Conservation (phyloP, 1,140 invertebrate species). For the Musca domestica region DNA sequence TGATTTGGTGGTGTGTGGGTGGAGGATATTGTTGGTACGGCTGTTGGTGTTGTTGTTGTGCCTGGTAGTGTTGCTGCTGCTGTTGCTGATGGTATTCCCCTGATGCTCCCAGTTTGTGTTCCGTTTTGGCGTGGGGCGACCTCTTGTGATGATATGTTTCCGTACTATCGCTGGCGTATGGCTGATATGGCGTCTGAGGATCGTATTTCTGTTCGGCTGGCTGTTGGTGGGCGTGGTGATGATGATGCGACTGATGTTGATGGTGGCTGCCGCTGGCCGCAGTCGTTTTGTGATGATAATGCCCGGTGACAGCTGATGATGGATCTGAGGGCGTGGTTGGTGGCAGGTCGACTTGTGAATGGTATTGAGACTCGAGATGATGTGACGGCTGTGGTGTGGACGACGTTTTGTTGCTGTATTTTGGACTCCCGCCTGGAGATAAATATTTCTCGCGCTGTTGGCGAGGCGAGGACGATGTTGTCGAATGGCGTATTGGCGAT, state of each 20-base stretch:
- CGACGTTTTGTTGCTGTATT: constrained; percentile 51
- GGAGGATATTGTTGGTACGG: constrained; percentile 5
- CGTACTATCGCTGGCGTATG: not conserved
- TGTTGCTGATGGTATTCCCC: not conserved
- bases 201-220: constrained; percentile 30
- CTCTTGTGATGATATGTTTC: not conserved
- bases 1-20: constrained; percentile 1
- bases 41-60: constrained; percentile 33
- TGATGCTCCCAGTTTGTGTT: not conserved
- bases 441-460: constrained; percentile 29
- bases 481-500: constrained; percentile 30
- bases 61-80: constrained; percentile 19
- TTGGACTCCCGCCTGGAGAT: constrained; percentile 27
- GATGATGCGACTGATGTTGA: constrained; percentile 32
- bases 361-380: constrained; percentile 5
- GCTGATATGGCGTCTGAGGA: not conserved
- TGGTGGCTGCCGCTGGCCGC: not conserved
- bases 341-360: not conserved
- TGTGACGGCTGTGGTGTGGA: constrained; percentile 30
- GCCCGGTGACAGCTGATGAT: constrained; percentile 53
- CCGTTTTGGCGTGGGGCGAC: not conserved
- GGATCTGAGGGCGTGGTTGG: constrained; percentile 18
- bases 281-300: constrained; percentile 34
- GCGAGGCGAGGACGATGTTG: constrained; percentile 33
- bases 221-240: constrained; percentile 37